These are phyloP conservation scores for Craniophora ligustri DNA, from an alignment of 2,888 invertebrate species.

Conservation along the genomic window DNA sequence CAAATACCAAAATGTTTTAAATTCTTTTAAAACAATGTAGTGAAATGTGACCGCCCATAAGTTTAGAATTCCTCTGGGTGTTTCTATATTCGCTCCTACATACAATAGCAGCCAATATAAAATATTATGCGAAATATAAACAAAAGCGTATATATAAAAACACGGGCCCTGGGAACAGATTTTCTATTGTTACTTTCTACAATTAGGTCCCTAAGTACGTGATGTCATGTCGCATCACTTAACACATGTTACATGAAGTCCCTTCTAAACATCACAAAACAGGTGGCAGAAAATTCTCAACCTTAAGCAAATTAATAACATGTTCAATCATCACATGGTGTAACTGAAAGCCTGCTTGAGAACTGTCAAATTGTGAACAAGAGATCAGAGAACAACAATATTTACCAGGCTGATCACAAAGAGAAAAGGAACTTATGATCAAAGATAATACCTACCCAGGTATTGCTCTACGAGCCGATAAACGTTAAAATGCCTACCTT, in stretches of 20 bases:
- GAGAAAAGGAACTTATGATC: too few relatives aligned
- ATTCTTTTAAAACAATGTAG: constrained; percentile 8
- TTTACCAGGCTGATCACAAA: too few relatives aligned
- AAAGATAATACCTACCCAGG: too few relatives aligned
- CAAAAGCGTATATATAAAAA: constrained; percentile 11
- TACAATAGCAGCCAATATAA: constrained; percentile 21
- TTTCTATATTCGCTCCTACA: constrained; percentile 7
- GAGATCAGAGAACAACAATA: too few relatives aligned
- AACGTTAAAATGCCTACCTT: too few relatives aligned
- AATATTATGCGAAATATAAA: constrained; percentile 4
- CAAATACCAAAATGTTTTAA: constrained; percentile 3
- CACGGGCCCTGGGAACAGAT: background rate
- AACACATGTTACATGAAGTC: background rate
- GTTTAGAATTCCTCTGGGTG: constrained; percentile 24
- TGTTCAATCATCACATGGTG: too few relatives aligned
- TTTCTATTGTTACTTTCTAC: constrained; percentile 1
- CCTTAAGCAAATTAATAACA: too few relatives aligned
- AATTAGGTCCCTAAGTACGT: background rate
- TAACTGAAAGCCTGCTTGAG: too few relatives aligned
- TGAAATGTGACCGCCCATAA: background rate
- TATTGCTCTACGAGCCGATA: too few relatives aligned
- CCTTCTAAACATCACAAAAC: background rate
- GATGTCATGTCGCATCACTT: background rate
- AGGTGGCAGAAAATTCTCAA: background rate
- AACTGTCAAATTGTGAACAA: too few relatives aligned